Conservation (phyloP, 2,797 vertebrate genomes). For the Hafferia zeledoni region DNA sequence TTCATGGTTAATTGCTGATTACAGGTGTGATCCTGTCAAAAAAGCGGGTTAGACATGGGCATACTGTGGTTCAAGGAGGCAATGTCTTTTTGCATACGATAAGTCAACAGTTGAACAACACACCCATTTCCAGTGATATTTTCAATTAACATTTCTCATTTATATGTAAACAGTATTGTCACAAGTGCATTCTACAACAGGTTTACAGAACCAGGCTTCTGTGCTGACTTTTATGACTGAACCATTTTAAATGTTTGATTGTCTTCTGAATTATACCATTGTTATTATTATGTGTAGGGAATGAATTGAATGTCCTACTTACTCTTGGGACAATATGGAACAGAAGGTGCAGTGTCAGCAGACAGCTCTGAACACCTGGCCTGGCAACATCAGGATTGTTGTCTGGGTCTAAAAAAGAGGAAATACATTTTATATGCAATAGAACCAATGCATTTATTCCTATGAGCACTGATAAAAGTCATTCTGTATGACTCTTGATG, state of each 20-base stretch:
- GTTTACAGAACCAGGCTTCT: background rate
- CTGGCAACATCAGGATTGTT: background rate
- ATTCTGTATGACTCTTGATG: background rate
- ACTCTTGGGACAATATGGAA: background rate
- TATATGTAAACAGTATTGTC: background rate
- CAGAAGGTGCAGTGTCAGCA: background rate
- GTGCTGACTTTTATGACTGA: background rate
- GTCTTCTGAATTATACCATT: background rate
- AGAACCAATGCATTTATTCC: background rate
- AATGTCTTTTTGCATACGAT: background rate
- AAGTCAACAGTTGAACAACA: background rate
- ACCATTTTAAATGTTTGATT: background rate
- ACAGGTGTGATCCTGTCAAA: background rate
- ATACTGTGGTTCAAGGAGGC: background rate
- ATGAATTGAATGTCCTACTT: background rate
- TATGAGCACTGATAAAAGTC: fast-evolving
- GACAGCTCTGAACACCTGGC: background rate
- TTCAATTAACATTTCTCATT: background rate
- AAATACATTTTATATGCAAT: background rate
- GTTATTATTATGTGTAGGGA: background rate
- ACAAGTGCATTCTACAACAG: background rate
- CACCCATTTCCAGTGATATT: background rate
- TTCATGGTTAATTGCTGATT: background rate
- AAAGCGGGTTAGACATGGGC: background rate
- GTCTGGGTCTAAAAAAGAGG: background rate